Base-by-base conservation (phyloP, 2,113 vertebrate genomes). In the Clarias gariepinus region DNA sequence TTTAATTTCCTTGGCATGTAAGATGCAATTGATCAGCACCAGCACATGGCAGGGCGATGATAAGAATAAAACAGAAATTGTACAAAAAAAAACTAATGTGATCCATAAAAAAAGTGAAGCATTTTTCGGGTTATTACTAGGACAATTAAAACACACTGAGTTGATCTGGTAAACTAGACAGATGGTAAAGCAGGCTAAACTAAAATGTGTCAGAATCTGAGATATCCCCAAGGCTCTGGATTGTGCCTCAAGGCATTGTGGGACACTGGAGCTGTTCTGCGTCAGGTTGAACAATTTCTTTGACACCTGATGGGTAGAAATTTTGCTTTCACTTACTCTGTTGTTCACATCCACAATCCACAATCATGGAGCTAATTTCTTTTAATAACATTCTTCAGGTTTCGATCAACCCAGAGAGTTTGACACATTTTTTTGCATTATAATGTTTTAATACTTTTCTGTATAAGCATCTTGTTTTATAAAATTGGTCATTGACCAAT, bases 171-270 rank as follows among this genome's bases (percentile, higher is more conserved):
- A 60, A 47, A 81, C 47, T 80, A 21, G 55, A 80, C 8, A 21
- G 16, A 33, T 52, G 28, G 60, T 66, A 74, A 66, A 68, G 5
- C 41, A 68, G 19, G 25, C 11, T 68, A 21, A 86, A 55, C 33
- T 63, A 25, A 53, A 82, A 81, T 53, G 19, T 82, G 36, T 36
- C 66, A 63, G 25, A 86, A 86, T 76, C n/a, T 53, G 57, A 71
- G 57, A 69, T 73, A 73, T 64, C 85, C 79, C 76, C 41, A 33
- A 58, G 85, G 85, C 68, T 36, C 60, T 23, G 78, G 64, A 73
- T 30, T 71, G 79, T 16, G 79, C 85, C 85, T 86, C 68, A 25
- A 63, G 85, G 66, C 68, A 82, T 74, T 82, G 57, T 86, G 79
- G 79, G 79, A 82, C 58, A 60, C 85, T 52, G 58, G 52, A 36